Conservation (phyloP, 2,888 invertebrate genomes). For the Platerodrilus igneus region DNA sequence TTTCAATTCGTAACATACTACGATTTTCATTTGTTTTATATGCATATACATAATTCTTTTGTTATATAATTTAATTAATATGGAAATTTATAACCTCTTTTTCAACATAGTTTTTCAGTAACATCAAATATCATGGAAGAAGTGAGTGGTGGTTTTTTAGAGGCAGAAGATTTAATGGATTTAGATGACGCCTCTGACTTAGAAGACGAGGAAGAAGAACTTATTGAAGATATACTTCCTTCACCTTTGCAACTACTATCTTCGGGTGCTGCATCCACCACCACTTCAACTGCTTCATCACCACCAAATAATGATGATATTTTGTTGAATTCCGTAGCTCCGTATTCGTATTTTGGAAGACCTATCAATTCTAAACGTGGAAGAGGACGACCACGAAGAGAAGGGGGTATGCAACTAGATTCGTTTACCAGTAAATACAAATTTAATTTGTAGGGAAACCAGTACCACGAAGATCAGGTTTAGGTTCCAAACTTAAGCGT, state of each 20-base stretch:
- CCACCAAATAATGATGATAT: conserved; percentile 52
- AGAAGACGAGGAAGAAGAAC: conserved; percentile 65
- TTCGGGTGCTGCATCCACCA: conserved; percentile 62
- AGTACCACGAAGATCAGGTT: conserved; percentile 33
- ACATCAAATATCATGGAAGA: conserved; percentile 44
- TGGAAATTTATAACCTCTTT: too few species aligned
- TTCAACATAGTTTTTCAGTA: too few species aligned
- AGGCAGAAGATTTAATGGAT: conserved; percentile 63
- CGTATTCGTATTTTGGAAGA: conserved; percentile 57
- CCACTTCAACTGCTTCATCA: conserved; percentile 61
- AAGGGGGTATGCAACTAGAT: conserved; percentile 51
- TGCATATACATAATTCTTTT: not conserved
- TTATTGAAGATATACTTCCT: conserved; percentile 51
- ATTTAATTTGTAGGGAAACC: conserved; percentile 37
- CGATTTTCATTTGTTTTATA: not conserved
- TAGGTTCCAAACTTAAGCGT: conserved; percentile 43
- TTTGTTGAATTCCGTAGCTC: too few species aligned
- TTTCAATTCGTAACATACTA: not conserved
- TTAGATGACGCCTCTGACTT: conserved; percentile 70
- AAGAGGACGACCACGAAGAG: conserved; percentile 74
- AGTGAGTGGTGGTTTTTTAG: conserved; percentile 42
- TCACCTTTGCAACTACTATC: conserved; percentile 48
- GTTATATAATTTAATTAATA: conserved; percentile 5
- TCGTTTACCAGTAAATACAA: conserved; percentile 1
- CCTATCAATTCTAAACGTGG: conserved; percentile 69